These are phyloP conservation scores for Epinephelus moara DNA, from an alignment of 2,113 vertebrate genomes.

Conservation along the genomic window DNA sequence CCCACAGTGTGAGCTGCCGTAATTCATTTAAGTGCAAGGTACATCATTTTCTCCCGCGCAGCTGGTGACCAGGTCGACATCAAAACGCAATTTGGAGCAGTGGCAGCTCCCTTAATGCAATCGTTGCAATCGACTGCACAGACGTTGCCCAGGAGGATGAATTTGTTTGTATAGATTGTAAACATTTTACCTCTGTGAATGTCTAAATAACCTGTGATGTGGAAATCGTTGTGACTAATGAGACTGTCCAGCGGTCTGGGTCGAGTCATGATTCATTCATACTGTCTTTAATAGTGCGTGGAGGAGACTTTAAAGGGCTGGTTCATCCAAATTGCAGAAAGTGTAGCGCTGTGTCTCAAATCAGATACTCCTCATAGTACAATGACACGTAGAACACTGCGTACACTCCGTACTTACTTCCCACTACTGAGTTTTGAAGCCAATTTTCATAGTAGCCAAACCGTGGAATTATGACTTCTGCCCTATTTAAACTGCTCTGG, in stretches of 20 bases:
- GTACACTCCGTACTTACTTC: too few species aligned
- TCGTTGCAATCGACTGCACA: slow-evolving; percentile 22
- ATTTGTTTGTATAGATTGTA: slow-evolving; percentile 11
- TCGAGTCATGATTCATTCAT: not conserved
- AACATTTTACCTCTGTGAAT: not conserved
- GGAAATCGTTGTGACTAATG: slow-evolving; percentile 15
- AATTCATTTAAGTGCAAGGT: slow-evolving; percentile 25
- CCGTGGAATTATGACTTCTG: too few species aligned
- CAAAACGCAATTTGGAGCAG: slow-evolving; percentile 37
- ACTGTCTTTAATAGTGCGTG: not conserved
- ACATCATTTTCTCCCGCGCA: slow-evolving; percentile 20
- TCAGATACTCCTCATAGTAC: too few species aligned
- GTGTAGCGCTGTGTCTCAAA: too few species aligned
- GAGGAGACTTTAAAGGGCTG: not conserved
- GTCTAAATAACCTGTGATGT: slow-evolving; percentile 26
- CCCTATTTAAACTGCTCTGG: too few species aligned
- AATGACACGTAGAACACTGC: too few species aligned
- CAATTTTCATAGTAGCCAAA: too few species aligned
- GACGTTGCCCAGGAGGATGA: not conserved
- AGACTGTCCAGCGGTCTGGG: not conserved
- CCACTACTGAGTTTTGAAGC: too few species aligned
- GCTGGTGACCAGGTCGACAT: slow-evolving; percentile 22
- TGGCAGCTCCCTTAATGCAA: slow-evolving; percentile 17
- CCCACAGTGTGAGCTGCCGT: not conserved
- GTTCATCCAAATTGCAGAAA: not conserved